Evolutionary conservation across 2,888 invertebrate genomes (phyloP).

Genomic region (Chaetogeoica ovagalla): DNA sequence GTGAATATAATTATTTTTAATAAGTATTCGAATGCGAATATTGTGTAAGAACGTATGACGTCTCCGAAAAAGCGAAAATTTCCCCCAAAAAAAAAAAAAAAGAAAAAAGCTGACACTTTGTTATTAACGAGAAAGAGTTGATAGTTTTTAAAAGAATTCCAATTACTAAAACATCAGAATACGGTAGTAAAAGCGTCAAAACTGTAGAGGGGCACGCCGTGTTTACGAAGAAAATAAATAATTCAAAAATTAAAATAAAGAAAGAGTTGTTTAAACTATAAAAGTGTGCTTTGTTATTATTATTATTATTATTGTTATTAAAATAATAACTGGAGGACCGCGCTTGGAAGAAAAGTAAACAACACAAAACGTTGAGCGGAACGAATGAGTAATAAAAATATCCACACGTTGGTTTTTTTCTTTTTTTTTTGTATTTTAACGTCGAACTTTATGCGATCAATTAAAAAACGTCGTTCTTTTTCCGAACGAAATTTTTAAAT

Average conservation of each 20-base stretch:
- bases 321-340: neutral
- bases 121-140: conserved; percentile 27
- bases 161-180: conserved; percentile 40
- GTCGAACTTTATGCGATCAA: no score
- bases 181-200: conserved; percentile 27
- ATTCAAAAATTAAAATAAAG: conserved; percentile 26
- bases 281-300: neutral
- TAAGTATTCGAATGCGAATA: conserved; percentile 1
- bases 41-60: neutral
- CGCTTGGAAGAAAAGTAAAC: neutral
- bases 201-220: neutral
- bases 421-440: neutral
- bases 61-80: conserved; percentile 4
- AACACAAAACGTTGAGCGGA: neutral
- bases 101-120: neutral
- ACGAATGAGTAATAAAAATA: neutral
- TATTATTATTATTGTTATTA: neutral
- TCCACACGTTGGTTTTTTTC: neutral
- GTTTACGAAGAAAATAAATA: conserved; percentile 16
- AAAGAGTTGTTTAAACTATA: neutral
- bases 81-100: no score
- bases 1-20: conserved; percentile 15
- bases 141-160: conserved; percentile 30
- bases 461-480: no score
- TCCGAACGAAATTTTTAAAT: neutral